Conservation (phyloP, 2,113 vertebrate genomes). For the Leucopternis melanops region DNA sequence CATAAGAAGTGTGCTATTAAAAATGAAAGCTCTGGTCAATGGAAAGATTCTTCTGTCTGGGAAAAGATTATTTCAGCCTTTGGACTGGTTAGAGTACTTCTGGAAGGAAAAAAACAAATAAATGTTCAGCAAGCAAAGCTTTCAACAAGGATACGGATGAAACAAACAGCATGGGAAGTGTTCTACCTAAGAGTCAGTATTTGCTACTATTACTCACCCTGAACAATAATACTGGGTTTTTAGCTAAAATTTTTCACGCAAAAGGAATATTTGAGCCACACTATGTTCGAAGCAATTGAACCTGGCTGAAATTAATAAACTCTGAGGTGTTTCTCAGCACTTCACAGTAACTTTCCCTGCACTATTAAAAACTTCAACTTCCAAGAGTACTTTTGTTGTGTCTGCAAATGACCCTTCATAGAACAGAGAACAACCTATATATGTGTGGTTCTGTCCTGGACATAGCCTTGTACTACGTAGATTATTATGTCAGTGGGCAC, state of each 20-base stretch:
- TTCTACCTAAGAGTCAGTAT: background rate
- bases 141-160: background rate
- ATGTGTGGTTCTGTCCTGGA: background rate
- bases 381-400: background rate
- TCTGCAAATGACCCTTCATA: background rate
- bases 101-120: background rate
- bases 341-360: background rate
- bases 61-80: background rate
- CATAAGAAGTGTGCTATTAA: background rate
- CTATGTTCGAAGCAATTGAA: rapidly evolving
- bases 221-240: rapidly evolving
- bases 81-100: background rate
- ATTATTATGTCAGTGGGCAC: background rate
- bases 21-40: background rate
- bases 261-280: background rate
- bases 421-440: background rate
- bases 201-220: background rate
- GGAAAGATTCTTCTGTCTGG: background rate
- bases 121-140: background rate
- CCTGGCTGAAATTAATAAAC: background rate
- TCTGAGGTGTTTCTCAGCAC: background rate
- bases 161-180: background rate
- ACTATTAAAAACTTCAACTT: background rate
- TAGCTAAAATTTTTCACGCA: background rate
- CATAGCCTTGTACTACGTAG: rapidly evolving